These are phyloP conservation scores for Eupithecia tripunctaria DNA, from an alignment of 2,888 invertebrate species.

Conservation along the genomic window DNA sequence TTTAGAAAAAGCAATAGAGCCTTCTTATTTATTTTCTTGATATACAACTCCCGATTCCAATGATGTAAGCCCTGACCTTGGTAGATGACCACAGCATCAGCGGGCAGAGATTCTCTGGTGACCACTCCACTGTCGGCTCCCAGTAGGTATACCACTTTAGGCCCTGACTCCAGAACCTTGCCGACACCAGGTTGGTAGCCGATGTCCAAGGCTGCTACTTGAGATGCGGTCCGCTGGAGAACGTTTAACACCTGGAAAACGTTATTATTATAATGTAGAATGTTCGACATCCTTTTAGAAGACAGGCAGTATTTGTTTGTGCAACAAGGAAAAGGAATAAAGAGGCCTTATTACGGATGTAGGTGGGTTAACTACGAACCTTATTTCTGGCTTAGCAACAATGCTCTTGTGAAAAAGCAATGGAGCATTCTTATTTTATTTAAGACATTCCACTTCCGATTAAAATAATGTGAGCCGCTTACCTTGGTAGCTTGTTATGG, in stretches of 20 bases:
- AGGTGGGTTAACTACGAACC: too few species aligned
- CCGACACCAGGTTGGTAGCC: constrained; percentile 93
- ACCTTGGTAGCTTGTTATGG: too few species aligned
- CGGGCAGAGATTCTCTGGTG: constrained; percentile 89
- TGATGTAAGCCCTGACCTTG: constrained; percentile 84
- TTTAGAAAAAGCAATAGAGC: background rate
- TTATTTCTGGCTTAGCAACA: too few species aligned
- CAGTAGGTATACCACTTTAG: constrained; percentile 93
- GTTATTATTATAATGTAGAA: background rate
- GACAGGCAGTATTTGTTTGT: background rate
- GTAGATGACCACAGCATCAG: constrained; percentile 94
- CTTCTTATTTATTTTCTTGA: background rate
- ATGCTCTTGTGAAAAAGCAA: too few species aligned
- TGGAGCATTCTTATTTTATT: too few species aligned
- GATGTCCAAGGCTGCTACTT: constrained; percentile 97
- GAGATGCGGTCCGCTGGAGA: constrained; percentile 95
- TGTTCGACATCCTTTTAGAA: background rate
- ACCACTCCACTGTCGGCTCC: constrained; percentile 97
- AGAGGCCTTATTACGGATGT: too few species aligned
- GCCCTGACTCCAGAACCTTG: constrained; percentile 86
- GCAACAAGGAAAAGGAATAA: too few species aligned
- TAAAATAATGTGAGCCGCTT: too few species aligned
- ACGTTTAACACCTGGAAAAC: constrained; percentile 93
- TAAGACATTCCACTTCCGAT: too few species aligned
- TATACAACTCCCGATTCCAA: background rate